Evolutionary conservation across 2,888 invertebrate species (phyloP), one percentile per base, ranked within the genome.

Genomic region (Melangyna quadrimaculata): DNA sequence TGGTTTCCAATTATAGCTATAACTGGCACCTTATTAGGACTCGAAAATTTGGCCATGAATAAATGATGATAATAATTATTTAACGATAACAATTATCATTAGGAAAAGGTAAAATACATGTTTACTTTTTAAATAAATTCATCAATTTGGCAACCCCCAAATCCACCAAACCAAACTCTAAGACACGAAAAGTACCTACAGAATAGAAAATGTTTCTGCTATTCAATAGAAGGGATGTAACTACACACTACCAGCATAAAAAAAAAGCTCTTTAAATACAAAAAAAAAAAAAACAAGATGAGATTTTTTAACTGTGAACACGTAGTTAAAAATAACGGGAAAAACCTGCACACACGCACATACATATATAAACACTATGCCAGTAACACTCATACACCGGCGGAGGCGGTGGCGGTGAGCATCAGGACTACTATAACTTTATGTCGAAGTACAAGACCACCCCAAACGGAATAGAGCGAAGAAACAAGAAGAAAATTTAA

Each of bases 291-390:
- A 89, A 89, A 88, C 88, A 89, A 89, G 89, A 90, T 89, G 89
- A 89, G 90, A 90, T 90, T 89, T 90, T 89, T 90, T 89, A 89
- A 89, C 89, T 89, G 89, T 88, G 89, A 90, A 89, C 89, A 89
- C 89, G 89, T 90, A 90, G 89, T 90, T 89, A 90, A 90, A 90
- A 86, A 88, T 88, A 86, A 74, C 88, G 88, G 88, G 83, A 88
- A 87, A 87, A 81, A 87, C 79, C 57, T 55, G 8, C 55, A 57
- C 61, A 79, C 57, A 63, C 57, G 48, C 40, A 78, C 53, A 37
- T n/a, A 55, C 40, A 78, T 45, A 37, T n/a, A 55, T 61, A 73
- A 51, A 48, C 24, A 29, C 72, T 61, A 32, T 59, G 59, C 72
- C 29, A 71, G 55, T 35, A 67, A 48, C 69, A 59, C 80, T 78